These are phyloP conservation scores for Amblyornis subalaris DNA, from an alignment of 2,113 vertebrate species.

Conservation along the genomic window DNA sequence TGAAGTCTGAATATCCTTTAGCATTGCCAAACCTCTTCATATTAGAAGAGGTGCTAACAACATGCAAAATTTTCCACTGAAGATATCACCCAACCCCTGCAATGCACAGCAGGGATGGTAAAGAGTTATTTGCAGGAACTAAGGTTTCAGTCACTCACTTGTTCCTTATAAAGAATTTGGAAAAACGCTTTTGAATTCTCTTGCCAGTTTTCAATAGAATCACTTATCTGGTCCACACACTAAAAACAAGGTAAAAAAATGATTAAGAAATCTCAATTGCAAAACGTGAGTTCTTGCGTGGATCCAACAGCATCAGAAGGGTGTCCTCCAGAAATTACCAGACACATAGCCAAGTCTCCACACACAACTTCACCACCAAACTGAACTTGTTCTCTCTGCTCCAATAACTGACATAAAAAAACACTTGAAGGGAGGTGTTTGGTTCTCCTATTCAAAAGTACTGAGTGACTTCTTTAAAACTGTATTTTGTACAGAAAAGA, in stretches of 20 bases:
- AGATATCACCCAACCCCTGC: neutral
- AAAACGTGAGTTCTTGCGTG: accelerated
- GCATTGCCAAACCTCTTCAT: neutral
- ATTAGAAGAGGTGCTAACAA: neutral
- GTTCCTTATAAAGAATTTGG: neutral
- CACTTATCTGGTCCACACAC: neutral
- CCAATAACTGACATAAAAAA: neutral
- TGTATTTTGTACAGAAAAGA: neutral
- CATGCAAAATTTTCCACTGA: neutral
- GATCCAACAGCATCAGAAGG: neutral
- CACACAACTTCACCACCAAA: neutral
- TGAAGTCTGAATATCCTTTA: neutral
- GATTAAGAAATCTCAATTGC: accelerated
- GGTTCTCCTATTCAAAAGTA: neutral
- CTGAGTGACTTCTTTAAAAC: neutral
- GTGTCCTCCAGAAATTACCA: neutral
- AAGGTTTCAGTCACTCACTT: neutral
- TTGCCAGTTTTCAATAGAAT: neutral
- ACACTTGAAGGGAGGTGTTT: neutral
- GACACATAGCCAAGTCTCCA: neutral
- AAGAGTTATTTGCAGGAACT: neutral
- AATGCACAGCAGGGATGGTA: neutral
- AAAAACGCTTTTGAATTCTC: neutral
- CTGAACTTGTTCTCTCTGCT: neutral
- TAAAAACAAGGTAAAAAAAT: neutral